A percentile compares a stretch with the other conserved stretches of the same genome.
Conservation (phyloP, 2,113 vertebrate species). For the Hiodon tergisus region DNA sequence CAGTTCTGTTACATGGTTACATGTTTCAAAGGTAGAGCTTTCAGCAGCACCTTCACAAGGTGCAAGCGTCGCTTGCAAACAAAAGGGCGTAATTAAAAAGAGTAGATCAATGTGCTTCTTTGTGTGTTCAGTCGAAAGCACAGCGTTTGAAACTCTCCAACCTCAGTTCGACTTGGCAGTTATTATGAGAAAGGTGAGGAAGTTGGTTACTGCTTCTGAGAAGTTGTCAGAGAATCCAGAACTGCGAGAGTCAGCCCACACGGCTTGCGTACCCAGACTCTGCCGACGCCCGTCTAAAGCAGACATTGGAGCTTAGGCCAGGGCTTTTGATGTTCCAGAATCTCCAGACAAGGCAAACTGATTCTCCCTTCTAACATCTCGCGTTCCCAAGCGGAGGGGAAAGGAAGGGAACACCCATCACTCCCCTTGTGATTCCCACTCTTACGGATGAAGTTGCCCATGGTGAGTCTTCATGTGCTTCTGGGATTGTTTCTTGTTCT, state of each 20-base stretch:
- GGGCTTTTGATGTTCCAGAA: not conserved
- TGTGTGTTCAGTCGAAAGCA: not conserved
- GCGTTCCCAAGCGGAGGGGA: not conserved
- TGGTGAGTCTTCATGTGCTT: not conserved
- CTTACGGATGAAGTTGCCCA: not conserved
- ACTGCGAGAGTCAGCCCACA: slow-evolving; percentile 26
- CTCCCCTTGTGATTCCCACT: not conserved
- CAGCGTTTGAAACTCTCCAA: not conserved
- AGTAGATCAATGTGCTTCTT: not conserved
- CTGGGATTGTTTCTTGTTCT: not conserved
- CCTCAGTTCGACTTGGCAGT: slow-evolving; percentile 15
- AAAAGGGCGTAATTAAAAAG: no score
- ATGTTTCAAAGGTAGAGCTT: no score
- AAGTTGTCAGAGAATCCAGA: slow-evolving; percentile 22
- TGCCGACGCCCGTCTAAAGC: not conserved
- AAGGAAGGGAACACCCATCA: not conserved
- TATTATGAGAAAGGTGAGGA: slow-evolving; percentile 23
- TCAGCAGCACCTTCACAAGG: no score
- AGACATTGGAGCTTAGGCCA: not conserved
- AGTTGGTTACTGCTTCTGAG: slow-evolving; percentile 37
- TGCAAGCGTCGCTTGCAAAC: no score
- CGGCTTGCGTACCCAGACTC: slow-evolving; percentile 1
- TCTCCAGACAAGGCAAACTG: not conserved
- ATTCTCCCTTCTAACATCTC: not conserved
- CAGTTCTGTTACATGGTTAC: no score